Conservation (phyloP, 1,140 invertebrate genomes). For the Ruditapes philippinarum region DNA sequence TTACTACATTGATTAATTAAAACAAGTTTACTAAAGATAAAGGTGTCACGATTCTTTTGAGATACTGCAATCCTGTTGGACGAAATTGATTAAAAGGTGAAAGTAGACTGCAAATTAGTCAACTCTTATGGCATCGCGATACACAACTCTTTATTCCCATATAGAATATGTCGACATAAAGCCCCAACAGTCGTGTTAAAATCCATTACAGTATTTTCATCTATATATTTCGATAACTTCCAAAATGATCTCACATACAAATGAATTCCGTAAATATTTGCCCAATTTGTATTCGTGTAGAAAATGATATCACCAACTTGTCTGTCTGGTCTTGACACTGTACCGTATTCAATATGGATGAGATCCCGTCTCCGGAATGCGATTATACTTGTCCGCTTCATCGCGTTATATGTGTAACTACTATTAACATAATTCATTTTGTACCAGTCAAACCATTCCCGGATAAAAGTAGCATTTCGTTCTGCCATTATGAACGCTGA, state of each 20-base stretch:
- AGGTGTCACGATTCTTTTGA: no score
- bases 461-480: slow-evolving; percentile 18
- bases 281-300: neutral
- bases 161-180: slow-evolving; percentile 15
- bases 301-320: neutral
- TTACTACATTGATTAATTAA: no score
- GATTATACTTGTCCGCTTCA: neutral
- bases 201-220: neutral
- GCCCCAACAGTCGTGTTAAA: slow-evolving; percentile 19
- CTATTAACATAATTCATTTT: neutral
- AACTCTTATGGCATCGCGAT: no score
- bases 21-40: no score
- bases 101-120: no score
- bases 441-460: slow-evolving; percentile 12
- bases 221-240: neutral
- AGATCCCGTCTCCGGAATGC: neutral
- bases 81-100: no score
- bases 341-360: slow-evolving; percentile 16
- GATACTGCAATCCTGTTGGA: no score
- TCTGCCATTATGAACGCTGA: slow-evolving; percentile 36
- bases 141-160: slow-evolving; percentile 33
- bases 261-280: slow-evolving; percentile 18
- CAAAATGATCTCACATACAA: neutral
- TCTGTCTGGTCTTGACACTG: neutral
- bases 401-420: slow-evolving; percentile 7